phyloP scores from a whole-genome alignment of 2,888 invertebrate genomes.

The Orthosia gothica region DNA sequence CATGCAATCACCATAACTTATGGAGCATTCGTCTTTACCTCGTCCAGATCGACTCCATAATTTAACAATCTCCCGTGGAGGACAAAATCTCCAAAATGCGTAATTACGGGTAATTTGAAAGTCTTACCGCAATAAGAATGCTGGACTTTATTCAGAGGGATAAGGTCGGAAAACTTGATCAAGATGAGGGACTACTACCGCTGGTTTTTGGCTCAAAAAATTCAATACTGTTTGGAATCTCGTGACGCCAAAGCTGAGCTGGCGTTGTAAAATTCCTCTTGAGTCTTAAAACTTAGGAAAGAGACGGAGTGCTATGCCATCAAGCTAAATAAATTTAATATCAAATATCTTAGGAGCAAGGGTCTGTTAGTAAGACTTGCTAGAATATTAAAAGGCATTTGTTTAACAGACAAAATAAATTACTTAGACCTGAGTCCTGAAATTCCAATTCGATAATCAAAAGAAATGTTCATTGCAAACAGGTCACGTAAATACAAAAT shows the following conservation, averaged over 20 bases:
- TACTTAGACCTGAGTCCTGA: neutral
- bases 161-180: neutral
- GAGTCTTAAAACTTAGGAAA: too few relatives aligned
- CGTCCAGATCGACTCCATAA: too few relatives aligned
- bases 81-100: neutral
- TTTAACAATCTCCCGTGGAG: neutral
- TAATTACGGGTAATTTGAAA: neutral
- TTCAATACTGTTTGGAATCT: too few relatives aligned
- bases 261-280: neutral
- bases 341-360: neutral
- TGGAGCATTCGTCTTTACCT: too few relatives aligned
- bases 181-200: neutral
- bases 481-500: constrained; percentile 38
- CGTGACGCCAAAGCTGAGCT: neutral
- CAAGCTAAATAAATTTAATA: neutral
- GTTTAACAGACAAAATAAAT: neutral
- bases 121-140: neutral
- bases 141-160: neutral
- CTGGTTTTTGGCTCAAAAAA: neutral
- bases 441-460: constrained; percentile 11
- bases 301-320: constrained; percentile 33
- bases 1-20: too few relatives aligned
- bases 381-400: neutral
- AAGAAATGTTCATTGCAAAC: constrained; percentile 19
- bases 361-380: neutral